Conservation (phyloP, 2,113 vertebrate genomes). For the Edolisoma coerulescens region DNA sequence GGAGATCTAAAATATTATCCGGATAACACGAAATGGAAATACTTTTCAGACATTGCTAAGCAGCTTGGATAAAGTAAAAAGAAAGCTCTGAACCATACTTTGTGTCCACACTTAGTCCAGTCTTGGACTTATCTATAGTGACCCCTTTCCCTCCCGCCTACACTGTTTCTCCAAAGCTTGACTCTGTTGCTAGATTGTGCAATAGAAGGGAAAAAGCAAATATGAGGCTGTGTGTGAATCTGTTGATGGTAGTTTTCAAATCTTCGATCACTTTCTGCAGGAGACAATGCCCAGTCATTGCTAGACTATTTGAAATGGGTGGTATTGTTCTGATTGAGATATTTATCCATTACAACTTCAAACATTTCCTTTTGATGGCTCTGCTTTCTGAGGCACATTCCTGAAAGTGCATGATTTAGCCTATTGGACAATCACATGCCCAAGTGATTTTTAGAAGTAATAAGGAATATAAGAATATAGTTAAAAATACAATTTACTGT, state of each 20-base stretch:
- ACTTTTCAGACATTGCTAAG: not conserved
- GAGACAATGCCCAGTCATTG: not conserved
- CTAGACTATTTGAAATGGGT: not conserved
- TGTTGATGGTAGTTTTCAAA: not conserved
- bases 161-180: not conserved
- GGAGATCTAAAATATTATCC: not conserved
- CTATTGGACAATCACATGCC: not conserved
- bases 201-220: not conserved
- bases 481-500: not conserved
- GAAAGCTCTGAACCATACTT: not conserved
- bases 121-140: not conserved
- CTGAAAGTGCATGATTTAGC: not conserved
- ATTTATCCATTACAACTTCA: not conserved
- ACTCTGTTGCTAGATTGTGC: not conserved
- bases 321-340: not conserved
- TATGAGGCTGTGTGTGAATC: not conserved
- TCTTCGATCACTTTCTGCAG: not conserved
- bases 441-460: not conserved
- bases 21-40: not conserved
- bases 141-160: not conserved
- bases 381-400: not conserved
- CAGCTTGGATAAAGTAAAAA: not conserved
- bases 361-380: not conserved
- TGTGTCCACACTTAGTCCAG: not conserved
- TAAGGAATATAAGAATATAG: not conserved